A percentile compares a stretch with the other conserved stretches of the same genome.
Evolutionary conservation across 2,797 vertebrate species (phyloP).

Genomic region (Taeniopygia guttata): DNA sequence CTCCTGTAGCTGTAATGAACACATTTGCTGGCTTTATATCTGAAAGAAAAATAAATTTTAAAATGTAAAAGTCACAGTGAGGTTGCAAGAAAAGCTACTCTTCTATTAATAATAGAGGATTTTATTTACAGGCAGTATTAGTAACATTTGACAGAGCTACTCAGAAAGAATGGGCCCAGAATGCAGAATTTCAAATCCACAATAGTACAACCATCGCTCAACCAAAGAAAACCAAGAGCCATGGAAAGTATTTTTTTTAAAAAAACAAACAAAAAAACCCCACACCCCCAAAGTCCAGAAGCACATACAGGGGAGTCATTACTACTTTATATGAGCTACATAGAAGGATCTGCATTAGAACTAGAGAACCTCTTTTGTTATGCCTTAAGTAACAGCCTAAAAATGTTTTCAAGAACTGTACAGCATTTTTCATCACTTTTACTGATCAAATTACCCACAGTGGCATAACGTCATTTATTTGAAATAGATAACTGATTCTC

Average conservation of each 20-base stretch:
- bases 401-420: neutral
- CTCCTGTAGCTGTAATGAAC: constrained; percentile 97
- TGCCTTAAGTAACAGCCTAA: neutral
- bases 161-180: neutral
- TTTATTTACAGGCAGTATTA: neutral
- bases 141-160: neutral
- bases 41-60: constrained; percentile 46
- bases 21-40: constrained; percentile 98
- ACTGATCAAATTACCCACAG: neutral
- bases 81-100: neutral
- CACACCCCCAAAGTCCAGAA: neutral
- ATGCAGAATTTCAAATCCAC: neutral
- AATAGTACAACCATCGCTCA: neutral
- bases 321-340: neutral
- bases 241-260: neutral
- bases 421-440: neutral
- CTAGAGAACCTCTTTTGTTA: neutral
- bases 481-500: neutral
- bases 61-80: neutral
- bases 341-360: neutral
- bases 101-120: neutral
- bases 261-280: neutral
- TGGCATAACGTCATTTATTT: neutral
- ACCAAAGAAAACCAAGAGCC: neutral
- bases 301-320: neutral